Evolutionary conservation across 2,888 invertebrate genomes (phyloP).

Genomic region (Silvanus unidentatus): DNA sequence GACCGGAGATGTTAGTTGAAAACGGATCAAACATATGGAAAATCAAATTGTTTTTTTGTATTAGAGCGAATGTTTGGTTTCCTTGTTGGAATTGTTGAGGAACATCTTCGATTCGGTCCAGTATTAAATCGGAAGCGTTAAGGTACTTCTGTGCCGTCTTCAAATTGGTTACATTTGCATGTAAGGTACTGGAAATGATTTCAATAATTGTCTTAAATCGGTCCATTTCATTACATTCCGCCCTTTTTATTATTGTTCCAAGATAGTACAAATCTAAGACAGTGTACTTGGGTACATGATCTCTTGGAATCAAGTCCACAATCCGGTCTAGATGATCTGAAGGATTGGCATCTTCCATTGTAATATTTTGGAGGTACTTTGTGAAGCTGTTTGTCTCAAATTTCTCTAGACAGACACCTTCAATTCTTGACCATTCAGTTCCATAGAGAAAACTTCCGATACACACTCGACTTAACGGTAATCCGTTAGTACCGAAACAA

Average conservation of each 20-base stretch:
- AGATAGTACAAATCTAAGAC: slow-evolving; percentile 36
- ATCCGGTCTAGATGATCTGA: no score
- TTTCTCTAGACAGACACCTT: no score
- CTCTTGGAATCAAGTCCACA: no score
- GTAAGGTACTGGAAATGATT: slow-evolving; percentile 11
- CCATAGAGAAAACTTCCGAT: slow-evolving; percentile 55
- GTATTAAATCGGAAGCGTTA: slow-evolving; percentile 59
- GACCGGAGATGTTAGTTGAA: slow-evolving; percentile 49
- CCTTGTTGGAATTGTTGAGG: slow-evolving; percentile 44
- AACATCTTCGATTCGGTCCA: slow-evolving; percentile 55
- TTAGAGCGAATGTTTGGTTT: background rate
- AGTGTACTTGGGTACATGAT: slow-evolving; percentile 23
- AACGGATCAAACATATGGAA: slow-evolving; percentile 51
- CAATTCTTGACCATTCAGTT: slow-evolving; percentile 49
- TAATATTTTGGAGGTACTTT: no score
- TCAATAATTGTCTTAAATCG: no score
- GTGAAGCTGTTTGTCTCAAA: no score
- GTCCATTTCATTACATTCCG: no score
- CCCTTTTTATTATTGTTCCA: slow-evolving; percentile 26
- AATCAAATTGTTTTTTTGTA: slow-evolving; percentile 42
- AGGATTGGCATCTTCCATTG: no score
- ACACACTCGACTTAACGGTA: slow-evolving; percentile 55
- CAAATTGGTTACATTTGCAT: slow-evolving; percentile 20
- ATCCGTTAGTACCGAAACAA: slow-evolving; percentile 54
- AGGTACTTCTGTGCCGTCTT: slow-evolving; percentile 49